These are phyloP conservation scores for Barnardius zonarius DNA, from an alignment of 2,113 vertebrate species.

Conservation along the genomic window DNA sequence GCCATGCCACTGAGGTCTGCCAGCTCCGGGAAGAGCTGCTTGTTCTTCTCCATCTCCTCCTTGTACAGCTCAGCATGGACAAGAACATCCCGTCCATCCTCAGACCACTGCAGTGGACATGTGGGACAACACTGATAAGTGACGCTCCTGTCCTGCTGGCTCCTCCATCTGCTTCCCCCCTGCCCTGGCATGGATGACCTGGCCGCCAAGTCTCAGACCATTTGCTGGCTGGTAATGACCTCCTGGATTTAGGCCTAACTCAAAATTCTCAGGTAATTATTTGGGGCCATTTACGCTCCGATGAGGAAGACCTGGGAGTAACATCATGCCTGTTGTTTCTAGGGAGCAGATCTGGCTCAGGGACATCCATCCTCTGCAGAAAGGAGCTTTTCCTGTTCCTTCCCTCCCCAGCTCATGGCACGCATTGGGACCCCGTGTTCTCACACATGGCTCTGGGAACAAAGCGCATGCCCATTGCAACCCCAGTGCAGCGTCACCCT, in stretches of 20 bases:
- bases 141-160: accelerated
- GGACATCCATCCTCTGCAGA: background rate
- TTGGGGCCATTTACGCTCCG: background rate
- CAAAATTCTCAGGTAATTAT: background rate
- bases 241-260: background rate
- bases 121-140: accelerated
- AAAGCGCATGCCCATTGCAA: accelerated
- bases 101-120: background rate
- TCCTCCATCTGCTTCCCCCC: background rate
- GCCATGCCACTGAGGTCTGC: background rate
- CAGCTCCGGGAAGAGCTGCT: slow-evolving; percentile 10
- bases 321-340: background rate
- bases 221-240: background rate
- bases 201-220: background rate
- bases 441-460: background rate
- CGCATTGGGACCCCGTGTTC: accelerated
- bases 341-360: background rate
- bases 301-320: background rate
- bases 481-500: accelerated
- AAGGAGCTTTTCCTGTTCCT: background rate
- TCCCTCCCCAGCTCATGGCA: background rate
- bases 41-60: slow-evolving; percentile 12
- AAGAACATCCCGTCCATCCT: background rate
- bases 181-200: background rate
- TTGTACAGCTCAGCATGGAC: background rate